phyloP scores from a whole-genome alignment of 2,888 invertebrate genomes.

The Tetragonisca angustula region DNA sequence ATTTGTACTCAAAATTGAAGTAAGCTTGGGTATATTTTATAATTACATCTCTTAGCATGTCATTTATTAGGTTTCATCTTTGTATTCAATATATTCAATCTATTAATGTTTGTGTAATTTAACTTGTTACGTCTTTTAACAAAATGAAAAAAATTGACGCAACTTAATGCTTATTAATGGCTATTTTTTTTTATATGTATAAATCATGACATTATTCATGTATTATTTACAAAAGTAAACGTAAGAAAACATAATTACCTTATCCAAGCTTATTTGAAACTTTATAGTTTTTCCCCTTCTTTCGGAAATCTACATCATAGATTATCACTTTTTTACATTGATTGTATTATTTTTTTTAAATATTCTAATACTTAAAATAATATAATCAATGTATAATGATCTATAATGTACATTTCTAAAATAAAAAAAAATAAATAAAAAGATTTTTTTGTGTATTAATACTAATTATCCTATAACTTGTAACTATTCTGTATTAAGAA shows the following conservation, averaged over 20 bases:
- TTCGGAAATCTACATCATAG: background rate
- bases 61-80: constrained; percentile 23
- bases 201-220: background rate
- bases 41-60: constrained; percentile 29
- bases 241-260: constrained; percentile 7
- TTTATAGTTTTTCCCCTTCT: constrained; percentile 10
- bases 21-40: constrained; percentile 46
- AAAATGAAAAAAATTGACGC: background rate
- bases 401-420: constrained; percentile 30
- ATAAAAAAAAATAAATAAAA: constrained; percentile 5
- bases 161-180: background rate
- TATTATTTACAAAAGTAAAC: background rate
- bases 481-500: constrained; percentile 42
- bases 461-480: constrained; percentile 5
- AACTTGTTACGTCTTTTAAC: constrained; percentile 2
- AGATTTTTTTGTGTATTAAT: constrained; percentile 26
- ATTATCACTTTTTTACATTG: constrained; percentile 6
- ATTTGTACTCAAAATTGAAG: constrained; percentile 9
- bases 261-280: constrained; percentile 45
- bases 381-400: constrained; percentile 24
- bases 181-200: constrained; percentile 20
- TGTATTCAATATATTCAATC: constrained; percentile 13
- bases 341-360: too few species aligned
- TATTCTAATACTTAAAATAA: too few species aligned
- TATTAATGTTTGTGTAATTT: constrained; percentile 20